These are phyloP conservation scores for Entosphenus tridentatus DNA, from an alignment of 2,113 vertebrate species.

Conservation along the genomic window DNA sequence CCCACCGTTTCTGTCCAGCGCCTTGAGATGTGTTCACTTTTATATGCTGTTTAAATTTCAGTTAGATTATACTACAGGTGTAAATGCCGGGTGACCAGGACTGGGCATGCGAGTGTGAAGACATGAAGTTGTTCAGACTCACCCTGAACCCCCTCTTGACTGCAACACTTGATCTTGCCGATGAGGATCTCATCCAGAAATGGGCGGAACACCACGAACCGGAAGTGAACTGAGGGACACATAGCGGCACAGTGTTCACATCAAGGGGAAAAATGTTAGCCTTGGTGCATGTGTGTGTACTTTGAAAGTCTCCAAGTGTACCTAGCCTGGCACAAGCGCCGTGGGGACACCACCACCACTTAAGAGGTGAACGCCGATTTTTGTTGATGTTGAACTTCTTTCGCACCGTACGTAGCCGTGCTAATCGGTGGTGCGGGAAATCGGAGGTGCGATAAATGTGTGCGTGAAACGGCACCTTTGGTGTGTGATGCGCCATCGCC, in stretches of 20 bases:
- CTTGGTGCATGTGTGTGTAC: neutral
- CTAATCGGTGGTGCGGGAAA: no score
- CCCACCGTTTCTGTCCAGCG: no score
- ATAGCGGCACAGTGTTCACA: neutral
- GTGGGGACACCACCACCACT: no score
- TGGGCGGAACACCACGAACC: slow-evolving; percentile 76
- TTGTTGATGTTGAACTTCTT: no score
- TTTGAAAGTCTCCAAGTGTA: neutral
- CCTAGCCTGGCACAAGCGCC: no score
- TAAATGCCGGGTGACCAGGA: no score
- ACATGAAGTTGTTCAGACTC: slow-evolving; percentile 10
- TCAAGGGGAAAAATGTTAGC: neutral
- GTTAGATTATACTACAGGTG: no score
- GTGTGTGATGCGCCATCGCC: slow-evolving; percentile 83
- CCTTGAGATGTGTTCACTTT: no score
- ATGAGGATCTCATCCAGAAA: slow-evolving; percentile 80
- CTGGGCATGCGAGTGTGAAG: no score
- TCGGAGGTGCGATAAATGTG: neutral
- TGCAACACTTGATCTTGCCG: slow-evolving; percentile 82
- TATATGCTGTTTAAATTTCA: no score
- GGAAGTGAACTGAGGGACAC: slow-evolving; percentile 48
- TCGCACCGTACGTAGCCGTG: no score
- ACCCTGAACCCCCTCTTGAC: slow-evolving; percentile 76
- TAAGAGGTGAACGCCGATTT: no score
- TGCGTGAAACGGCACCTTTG: slow-evolving; percentile 33